These are phyloP conservation scores for Cyclina sinensis DNA, from an alignment of 1,140 invertebrate species.

Conservation along the genomic window DNA sequence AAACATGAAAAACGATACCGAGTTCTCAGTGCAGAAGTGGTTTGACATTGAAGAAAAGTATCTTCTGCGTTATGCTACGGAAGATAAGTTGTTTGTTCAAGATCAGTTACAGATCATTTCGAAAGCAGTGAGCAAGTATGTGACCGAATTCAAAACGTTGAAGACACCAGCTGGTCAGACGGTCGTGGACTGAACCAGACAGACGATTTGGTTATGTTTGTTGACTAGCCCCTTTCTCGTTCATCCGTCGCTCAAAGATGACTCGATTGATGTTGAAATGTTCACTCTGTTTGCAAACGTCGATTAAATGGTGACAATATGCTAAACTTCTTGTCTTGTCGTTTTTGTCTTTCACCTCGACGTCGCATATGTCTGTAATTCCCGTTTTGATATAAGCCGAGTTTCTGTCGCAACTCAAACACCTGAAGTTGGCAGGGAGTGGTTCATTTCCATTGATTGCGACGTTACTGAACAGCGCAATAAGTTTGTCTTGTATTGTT, in stretches of 20 bases:
- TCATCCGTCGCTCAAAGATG: constrained; percentile 29
- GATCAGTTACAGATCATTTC: neutral
- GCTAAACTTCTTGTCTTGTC: neutral
- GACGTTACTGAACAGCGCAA: neutral
- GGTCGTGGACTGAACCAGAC: neutral
- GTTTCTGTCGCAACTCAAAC: constrained; percentile 4
- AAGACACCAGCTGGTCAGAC: neutral
- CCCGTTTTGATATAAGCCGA: constrained; percentile 4
- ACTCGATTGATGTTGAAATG: constrained; percentile 3
- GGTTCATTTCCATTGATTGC: constrained; percentile 9
- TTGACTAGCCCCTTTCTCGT: neutral
- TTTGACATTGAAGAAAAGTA: constrained; percentile 37
- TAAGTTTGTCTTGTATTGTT: neutral
- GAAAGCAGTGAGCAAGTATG: neutral
- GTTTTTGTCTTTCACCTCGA: neutral
- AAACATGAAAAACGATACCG: neutral
- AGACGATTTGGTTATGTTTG: too few relatives aligned
- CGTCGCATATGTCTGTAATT: neutral
- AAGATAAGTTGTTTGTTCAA: neutral
- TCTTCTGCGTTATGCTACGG: neutral
- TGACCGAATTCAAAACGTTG: neutral
- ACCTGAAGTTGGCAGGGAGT: neutral
- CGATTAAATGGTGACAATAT: constrained; percentile 29
- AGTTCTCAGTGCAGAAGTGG: constrained; percentile 39
- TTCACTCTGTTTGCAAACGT: neutral